Conservation (phyloP, 2,113 vertebrate genomes). For the Orientallactaga bullata region DNA sequence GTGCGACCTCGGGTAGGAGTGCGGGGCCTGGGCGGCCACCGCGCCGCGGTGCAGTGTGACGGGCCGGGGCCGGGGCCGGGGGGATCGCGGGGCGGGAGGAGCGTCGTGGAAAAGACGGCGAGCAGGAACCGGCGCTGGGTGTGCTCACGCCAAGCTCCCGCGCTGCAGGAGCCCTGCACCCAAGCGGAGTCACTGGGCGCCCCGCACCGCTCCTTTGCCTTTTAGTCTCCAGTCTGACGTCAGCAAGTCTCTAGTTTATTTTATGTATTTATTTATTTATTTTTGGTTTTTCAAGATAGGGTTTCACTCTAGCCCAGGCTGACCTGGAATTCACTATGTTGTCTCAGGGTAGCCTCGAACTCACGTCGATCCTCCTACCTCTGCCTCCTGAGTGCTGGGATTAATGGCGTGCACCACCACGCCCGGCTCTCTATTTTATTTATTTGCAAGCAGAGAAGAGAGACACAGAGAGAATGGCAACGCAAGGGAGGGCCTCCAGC, state of each 20-base stretch:
- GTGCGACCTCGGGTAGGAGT: conserved; percentile 55
- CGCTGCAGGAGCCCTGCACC: not conserved
- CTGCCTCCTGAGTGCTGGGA: no score
- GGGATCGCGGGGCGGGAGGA: not conserved
- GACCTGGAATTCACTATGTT: no score
- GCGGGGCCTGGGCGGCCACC: not conserved
- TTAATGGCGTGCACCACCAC: no score
- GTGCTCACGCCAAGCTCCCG: not conserved
- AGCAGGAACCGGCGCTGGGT: not conserved
- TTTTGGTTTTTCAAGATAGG: no score
- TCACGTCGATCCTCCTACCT: no score
- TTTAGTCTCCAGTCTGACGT: not conserved
- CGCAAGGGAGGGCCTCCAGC: no score
- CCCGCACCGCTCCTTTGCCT: not conserved
- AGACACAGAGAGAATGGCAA: no score
- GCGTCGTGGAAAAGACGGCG: not conserved
- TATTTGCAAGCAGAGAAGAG: no score
- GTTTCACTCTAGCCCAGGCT: no score
- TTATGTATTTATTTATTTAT: no score
- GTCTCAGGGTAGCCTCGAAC: no score
- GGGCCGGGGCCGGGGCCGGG: conserved; percentile 22
- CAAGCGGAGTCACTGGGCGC: not conserved
- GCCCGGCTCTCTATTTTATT: not conserved
- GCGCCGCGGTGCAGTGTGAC: no score
- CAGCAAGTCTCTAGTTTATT: not conserved